A percentile compares a stretch with the other conserved stretches of the same genome.
phyloP scores from a whole-genome alignment of 2,113 vertebrate genomes.

The Anoura caudifer region DNA sequence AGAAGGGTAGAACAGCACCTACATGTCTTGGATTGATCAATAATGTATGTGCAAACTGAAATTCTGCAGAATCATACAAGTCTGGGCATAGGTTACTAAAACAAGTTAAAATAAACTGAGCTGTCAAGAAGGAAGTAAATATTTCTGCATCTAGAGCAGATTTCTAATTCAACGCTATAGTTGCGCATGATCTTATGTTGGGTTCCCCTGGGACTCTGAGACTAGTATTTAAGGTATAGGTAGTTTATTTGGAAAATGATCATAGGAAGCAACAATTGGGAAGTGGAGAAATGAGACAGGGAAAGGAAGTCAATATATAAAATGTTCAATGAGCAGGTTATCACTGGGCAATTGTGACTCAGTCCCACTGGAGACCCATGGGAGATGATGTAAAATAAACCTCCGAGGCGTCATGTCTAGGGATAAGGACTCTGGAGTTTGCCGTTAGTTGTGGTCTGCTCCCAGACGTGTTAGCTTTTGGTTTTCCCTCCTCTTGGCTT shows the following conservation, averaged over 20 bases:
- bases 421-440: background rate
- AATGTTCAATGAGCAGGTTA: background rate
- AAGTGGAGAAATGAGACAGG: background rate
- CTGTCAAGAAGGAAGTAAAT: background rate
- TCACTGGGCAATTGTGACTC: background rate
- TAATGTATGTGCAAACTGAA: slow-evolving; percentile 1
- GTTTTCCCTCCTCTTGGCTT: background rate
- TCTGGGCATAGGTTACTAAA: background rate
- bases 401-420: background rate
- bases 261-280: background rate
- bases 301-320: background rate
- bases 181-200: background rate
- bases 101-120: background rate
- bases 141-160: background rate
- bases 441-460: background rate
- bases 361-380: background rate
- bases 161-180: background rate
- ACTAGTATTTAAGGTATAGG: background rate
- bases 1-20: background rate
- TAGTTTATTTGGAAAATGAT: background rate
- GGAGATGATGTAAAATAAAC: background rate
- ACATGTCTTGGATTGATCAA: background rate
- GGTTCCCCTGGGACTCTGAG: background rate
- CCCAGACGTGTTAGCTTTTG: background rate
- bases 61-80: background rate